Evolutionary conservation across 2,797 vertebrate genomes (phyloP).

Genomic region (Sebastes hubbsi): DNA sequence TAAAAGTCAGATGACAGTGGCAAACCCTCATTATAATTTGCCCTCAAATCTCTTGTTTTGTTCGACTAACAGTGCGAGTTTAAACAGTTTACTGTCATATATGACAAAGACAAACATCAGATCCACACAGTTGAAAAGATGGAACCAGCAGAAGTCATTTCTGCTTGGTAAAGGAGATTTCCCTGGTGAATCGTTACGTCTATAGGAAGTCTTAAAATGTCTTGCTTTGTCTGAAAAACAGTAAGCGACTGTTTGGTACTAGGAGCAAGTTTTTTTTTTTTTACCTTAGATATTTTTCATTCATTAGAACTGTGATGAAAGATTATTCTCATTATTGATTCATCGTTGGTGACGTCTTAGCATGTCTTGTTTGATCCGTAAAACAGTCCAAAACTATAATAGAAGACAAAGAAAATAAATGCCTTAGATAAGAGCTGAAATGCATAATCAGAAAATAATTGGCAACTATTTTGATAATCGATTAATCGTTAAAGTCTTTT

Average conservation of each 20-base stretch:
- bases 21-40: background rate
- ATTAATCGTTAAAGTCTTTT: background rate
- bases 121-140: background rate
- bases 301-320: background rate
- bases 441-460: background rate
- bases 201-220: no score
- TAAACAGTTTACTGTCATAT: background rate
- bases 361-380: background rate
- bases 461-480: background rate
- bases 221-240: background rate
- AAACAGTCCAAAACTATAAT: background rate
- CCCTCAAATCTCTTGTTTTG: background rate
- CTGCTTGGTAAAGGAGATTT: background rate
- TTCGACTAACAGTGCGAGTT: background rate
- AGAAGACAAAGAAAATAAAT: background rate
- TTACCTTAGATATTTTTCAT: background rate
- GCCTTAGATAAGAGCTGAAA: background rate
- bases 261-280: background rate
- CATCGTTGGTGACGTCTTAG: background rate
- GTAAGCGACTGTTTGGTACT: no score
- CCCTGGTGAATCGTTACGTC: background rate
- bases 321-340: background rate
- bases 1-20: background rate
- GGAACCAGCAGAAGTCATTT: rapidly evolving
- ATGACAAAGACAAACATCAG: background rate